phyloP scores from a whole-genome alignment of 1,140 invertebrate genomes.

The Saccostrea cuccullata region DNA sequence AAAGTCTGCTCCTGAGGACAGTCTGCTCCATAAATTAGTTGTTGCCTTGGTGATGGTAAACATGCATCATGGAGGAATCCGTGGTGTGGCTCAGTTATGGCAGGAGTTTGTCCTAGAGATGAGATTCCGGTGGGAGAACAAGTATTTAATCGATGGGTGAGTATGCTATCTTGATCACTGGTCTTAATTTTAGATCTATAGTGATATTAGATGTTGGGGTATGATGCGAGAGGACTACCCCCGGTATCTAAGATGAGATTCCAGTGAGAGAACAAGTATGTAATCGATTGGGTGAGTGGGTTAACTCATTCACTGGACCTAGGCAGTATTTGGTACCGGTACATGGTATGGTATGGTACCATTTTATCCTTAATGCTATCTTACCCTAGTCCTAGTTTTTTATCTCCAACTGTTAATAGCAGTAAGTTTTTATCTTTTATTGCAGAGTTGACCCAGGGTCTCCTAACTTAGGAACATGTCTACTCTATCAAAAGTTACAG shows the following conservation, averaged over 20 bases:
- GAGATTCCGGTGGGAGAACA: slow-evolving; percentile 92
- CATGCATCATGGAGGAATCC: slow-evolving; percentile 87
- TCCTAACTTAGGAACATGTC: slow-evolving; percentile 90
- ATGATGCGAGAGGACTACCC: too few species aligned
- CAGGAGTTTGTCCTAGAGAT: slow-evolving; percentile 94
- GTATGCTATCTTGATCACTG: slow-evolving; percentile 67
- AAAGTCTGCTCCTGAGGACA: slow-evolving; percentile 88
- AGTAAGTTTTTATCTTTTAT: background rate
- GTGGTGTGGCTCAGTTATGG: slow-evolving; percentile 93
- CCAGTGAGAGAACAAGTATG: too few species aligned
- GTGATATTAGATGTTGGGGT: background rate
- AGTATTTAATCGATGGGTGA: slow-evolving; percentile 90
- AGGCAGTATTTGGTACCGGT: too few species aligned
- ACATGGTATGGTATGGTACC: too few species aligned
- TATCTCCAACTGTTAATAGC: too few species aligned
- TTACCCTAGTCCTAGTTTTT: too few species aligned
- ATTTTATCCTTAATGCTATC: too few species aligned
- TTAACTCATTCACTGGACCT: too few species aligned
- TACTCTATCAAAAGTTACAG: slow-evolving; percentile 96
- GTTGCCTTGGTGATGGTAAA: slow-evolving; percentile 88
- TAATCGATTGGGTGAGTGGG: too few species aligned
- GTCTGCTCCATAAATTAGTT: slow-evolving; percentile 91
- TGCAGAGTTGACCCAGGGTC: slow-evolving; percentile 86
- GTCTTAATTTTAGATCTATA: too few species aligned
- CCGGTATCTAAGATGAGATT: too few species aligned